Base-by-base conservation (phyloP, 30 jellyfish, hydroid and myxozoan species). In the Phacellophora camtschatica region DNA sequence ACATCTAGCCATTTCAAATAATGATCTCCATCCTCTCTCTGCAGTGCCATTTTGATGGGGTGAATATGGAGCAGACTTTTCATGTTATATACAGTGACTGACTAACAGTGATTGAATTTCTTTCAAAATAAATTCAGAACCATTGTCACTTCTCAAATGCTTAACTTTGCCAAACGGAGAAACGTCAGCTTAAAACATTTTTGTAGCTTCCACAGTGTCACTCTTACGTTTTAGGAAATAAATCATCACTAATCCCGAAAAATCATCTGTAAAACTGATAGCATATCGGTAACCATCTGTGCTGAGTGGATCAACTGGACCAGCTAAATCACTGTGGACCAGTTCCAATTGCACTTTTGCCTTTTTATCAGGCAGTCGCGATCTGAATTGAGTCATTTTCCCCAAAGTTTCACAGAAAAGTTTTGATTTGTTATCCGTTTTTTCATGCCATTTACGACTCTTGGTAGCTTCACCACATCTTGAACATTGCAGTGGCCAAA, bases 1-100 rank as follows among this genome's bases (percentile, higher is more conserved):
- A 29, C 89, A 72, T 53, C 96, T 78, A 28, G 77, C 96, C 96
- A 87, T 80, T 25, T 87, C 96, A 69, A 87, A 87, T 34, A 87
- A 42, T 19, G 96, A 46, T 32, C 96, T 36, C 96, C 96, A 87
- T 0, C 37, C 43, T 79, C 95, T 64, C 42, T 87, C 96, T 8
- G 96, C 95, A 5, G 95, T 87, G 41, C 96, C 96, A 68, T 87
- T 87, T 58, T 87, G 95, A 70, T 87, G 96, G 3, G 96, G 96
- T 39, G 96, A 80, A 34, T 87, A 34, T 4, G 95, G 96, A 23
- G 92, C 43, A 7, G 76, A 32, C 22, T 34, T 30, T 0, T 87
- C 91, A 55, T 87, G 96, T 24, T 66, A 41, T 0, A 79, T 79
- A 0, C 75, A 64, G 59, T 85, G 28, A 41, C 39, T 68, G 18